Evolutionary conservation across 2,888 invertebrate genomes (phyloP).

Genomic region (Melipona beecheii): DNA sequence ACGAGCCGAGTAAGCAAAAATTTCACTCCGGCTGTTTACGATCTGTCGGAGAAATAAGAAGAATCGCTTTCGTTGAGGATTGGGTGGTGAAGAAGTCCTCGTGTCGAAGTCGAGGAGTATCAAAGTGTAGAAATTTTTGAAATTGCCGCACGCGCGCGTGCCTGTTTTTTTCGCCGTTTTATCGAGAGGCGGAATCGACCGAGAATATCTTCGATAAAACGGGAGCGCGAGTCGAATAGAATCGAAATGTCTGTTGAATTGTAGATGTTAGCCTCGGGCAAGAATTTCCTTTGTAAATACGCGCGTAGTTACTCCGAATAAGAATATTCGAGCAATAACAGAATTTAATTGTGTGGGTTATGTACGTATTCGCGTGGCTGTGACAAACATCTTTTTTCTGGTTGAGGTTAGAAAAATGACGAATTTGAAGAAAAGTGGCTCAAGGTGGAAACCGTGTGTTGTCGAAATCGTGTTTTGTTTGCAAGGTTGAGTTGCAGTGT

Average conservation of each 20-base stretch:
- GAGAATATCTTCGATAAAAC: not conserved
- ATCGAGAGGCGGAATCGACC: constrained; percentile 2
- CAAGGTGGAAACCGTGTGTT: too few relatives aligned
- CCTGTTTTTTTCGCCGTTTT: not conserved
- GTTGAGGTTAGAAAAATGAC: too few relatives aligned
- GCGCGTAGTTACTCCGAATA: not conserved
- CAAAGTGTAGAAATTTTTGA: not conserved
- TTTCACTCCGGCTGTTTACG: not conserved
- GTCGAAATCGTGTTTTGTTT: too few relatives aligned
- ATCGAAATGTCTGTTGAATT: not conserved
- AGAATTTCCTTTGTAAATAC: not conserved
- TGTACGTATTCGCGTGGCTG: too few relatives aligned
- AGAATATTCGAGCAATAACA: too few relatives aligned
- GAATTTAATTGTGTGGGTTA: too few relatives aligned
- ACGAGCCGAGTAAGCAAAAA: not conserved
- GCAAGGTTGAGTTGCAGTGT: too few relatives aligned
- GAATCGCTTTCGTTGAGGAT: not conserved
- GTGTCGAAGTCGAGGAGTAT: not conserved
- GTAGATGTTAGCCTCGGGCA: constrained; percentile 5
- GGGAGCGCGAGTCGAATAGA: not conserved
- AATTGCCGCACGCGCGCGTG: not conserved
- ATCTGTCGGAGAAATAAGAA: not conserved
- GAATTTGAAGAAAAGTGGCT: too few relatives aligned
- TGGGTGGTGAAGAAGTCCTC: not conserved
- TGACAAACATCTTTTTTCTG: too few relatives aligned